Conservation (phyloP, 2,113 vertebrate species). For the Zosterops hypoxanthus region DNA sequence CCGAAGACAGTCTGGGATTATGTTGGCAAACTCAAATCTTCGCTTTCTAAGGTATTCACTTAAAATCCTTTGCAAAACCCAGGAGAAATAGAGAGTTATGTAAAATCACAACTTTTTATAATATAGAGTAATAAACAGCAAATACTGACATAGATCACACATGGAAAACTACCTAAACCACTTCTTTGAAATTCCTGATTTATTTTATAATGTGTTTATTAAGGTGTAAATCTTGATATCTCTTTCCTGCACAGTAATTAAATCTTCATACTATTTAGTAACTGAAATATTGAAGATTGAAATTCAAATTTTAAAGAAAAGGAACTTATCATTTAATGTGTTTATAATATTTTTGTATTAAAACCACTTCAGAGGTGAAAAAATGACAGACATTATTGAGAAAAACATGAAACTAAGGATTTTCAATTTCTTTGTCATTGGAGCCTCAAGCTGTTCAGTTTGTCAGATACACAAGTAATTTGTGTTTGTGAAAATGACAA, state of each 20-base stretch:
- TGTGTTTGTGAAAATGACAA: not conserved
- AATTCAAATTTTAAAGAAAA: not conserved
- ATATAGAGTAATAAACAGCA: not conserved
- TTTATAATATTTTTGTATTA: not conserved
- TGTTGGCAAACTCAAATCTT: conserved; percentile 92
- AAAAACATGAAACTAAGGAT: not conserved
- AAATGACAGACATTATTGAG: not conserved
- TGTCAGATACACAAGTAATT: not conserved
- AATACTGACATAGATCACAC: not conserved
- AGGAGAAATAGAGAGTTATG: not conserved
- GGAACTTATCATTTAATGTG: not conserved
- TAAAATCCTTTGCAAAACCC: not conserved
- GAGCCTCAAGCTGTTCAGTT: not conserved
- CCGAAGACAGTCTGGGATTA: conserved; percentile 98
- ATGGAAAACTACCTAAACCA: not conserved
- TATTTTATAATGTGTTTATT: not conserved
- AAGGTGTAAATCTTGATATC: not conserved
- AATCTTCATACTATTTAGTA: not conserved
- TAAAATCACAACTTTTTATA: not conserved
- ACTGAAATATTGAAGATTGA: not conserved
- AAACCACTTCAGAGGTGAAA: not conserved
- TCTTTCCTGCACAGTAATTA: not conserved
- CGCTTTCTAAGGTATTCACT: conserved; percentile 88
- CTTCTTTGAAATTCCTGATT: not conserved
- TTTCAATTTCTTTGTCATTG: not conserved